Evolutionary conservation across 92 coral and sea anemone genomes (phyloP).

Genomic region (Phymanthus crucifer): DNA sequence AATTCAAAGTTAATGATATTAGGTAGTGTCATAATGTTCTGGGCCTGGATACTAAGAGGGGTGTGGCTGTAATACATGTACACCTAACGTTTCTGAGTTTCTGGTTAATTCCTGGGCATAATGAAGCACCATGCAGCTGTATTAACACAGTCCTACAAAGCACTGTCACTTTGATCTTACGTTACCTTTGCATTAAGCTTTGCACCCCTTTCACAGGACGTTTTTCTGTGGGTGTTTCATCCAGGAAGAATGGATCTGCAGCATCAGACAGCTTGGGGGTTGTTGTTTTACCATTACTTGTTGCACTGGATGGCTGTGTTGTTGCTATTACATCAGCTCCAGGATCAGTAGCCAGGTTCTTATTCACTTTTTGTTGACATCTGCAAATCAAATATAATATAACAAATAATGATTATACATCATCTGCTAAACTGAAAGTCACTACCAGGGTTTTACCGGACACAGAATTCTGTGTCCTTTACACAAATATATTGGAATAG

Average conservation of each 20-base stretch:
- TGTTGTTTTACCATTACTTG: constrained; percentile 17
- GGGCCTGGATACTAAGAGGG: no score
- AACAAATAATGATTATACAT: background rate
- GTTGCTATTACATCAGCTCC: background rate
- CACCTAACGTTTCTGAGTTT: no score
- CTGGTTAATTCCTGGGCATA: no score
- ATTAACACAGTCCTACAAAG: background rate
- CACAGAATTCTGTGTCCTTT: no score
- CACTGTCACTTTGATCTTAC: background rate
- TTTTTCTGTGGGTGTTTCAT: constrained; percentile 50
- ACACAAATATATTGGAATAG: no score
- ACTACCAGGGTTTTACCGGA: no score
- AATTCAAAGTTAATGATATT: background rate
- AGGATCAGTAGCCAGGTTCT: background rate
- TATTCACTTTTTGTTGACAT: background rate
- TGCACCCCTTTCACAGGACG: constrained; percentile 67
- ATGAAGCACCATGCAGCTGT: no score
- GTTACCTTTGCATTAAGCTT: constrained; percentile 80
- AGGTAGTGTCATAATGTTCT: no score
- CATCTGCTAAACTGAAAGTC: background rate
- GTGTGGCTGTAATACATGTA: no score
- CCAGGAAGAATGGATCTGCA: constrained; percentile 77
- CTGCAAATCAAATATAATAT: background rate
- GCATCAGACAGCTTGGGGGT: constrained; percentile 80
- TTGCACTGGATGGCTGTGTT: background rate